These are phyloP conservation scores for Centropristis striata DNA, from an alignment of 2,113 vertebrate genomes.

Conservation along the genomic window DNA sequence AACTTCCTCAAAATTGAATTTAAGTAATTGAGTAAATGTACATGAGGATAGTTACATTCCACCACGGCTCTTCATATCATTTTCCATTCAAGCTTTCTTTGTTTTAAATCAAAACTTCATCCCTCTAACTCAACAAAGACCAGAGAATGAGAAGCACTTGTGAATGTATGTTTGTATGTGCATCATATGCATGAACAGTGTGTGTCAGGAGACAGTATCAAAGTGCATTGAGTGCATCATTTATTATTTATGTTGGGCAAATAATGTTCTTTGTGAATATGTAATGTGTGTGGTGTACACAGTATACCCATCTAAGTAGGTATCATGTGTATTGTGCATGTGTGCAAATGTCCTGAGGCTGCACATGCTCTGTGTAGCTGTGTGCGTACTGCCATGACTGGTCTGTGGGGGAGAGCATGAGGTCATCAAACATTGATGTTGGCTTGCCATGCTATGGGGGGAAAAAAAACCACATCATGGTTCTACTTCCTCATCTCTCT, in stretches of 20 bases:
- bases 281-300: constrained; percentile 15
- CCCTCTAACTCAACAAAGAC: background rate
- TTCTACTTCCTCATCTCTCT: constrained; percentile 13
- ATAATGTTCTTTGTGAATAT: constrained; percentile 17
- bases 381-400: background rate
- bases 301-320: background rate
- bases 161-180: background rate
- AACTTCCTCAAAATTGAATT: too few species aligned
- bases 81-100: too few species aligned
- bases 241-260: constrained; percentile 41
- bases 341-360: background rate
- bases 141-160: background rate
- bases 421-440: constrained; percentile 65
- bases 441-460: constrained; percentile 33
- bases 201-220: background rate
- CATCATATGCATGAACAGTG: constrained; percentile 17
- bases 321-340: background rate
- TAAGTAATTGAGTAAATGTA: too few species aligned
- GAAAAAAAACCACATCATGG: constrained; percentile 46
- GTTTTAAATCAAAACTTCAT: background rate
- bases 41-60: too few species aligned
- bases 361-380: constrained; percentile 3
- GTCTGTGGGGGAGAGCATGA: constrained; percentile 38
- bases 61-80: too few species aligned
- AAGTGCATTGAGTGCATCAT: constrained; percentile 25